phyloP scores from a whole-genome alignment of 2,113 vertebrate genomes.

The Tympanuchus pallidicinctus region DNA sequence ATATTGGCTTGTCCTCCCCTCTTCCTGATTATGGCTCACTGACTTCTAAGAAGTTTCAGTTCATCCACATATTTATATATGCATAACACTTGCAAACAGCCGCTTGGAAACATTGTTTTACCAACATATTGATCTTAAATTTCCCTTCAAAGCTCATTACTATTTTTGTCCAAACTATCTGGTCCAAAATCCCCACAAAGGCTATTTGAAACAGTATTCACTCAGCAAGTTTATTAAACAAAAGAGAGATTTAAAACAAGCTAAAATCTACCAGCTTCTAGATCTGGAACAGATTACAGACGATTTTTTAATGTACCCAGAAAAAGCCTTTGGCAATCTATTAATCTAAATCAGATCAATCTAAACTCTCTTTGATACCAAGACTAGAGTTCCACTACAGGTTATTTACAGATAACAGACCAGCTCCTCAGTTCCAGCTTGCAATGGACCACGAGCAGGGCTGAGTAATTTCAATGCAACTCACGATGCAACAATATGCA shows the following conservation, averaged over 20 bases:
- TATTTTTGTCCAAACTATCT: neutral
- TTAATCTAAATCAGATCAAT: neutral
- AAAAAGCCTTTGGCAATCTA: neutral
- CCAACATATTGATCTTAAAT: neutral
- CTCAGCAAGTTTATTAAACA: neutral
- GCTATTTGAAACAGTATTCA: neutral
- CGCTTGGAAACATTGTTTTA: fast-evolving
- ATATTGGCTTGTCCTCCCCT: neutral
- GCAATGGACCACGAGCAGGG: neutral
- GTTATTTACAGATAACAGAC: neutral
- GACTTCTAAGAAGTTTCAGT: neutral
- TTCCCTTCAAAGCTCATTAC: neutral
- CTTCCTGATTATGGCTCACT: neutral
- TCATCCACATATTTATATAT: neutral
- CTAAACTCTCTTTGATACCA: neutral
- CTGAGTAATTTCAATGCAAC: neutral
- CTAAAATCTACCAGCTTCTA: neutral
- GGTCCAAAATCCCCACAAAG: neutral
- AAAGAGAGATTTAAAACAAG: neutral
- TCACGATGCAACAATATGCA: fast-evolving
- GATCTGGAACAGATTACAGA: neutral
- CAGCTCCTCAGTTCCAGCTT: neutral
- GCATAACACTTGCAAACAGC: neutral
- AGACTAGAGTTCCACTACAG: neutral
- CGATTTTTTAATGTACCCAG: neutral